Conservation (phyloP, 2,888 invertebrate species). For the Eucriotettix oculatus region DNA sequence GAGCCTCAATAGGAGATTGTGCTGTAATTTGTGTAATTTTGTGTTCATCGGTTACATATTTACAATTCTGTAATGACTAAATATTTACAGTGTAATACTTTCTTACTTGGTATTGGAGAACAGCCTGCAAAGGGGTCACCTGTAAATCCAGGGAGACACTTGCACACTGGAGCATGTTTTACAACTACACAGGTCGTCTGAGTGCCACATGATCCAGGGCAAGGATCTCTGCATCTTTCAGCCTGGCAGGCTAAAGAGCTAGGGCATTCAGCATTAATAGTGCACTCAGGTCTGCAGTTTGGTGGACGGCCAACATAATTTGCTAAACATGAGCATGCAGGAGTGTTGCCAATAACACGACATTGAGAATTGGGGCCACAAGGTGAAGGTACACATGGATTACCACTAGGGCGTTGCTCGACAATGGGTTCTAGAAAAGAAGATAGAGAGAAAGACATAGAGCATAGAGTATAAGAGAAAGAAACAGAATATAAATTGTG, state of each 20-base stretch:
- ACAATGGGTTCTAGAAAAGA: conserved; percentile 10
- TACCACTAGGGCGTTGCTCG: conserved; percentile 16
- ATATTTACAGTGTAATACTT: not conserved
- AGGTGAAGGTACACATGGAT: conserved; percentile 51
- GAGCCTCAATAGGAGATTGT: conserved; percentile 16
- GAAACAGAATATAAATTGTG: not conserved
- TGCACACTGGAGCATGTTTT: conserved; percentile 57
- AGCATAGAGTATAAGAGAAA: conserved; percentile 5
- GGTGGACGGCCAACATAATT: conserved; percentile 44
- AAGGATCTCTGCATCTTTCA: conserved; percentile 55
- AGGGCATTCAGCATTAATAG: conserved; percentile 34
- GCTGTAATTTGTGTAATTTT: conserved; percentile 2
- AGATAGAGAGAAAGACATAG: not conserved
- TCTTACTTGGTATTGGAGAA: conserved; percentile 17
- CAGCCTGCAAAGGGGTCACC: conserved; percentile 52
- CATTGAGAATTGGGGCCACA: conserved; percentile 41
- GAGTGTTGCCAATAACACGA: conserved; percentile 33
- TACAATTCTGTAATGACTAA: too few relatives aligned
- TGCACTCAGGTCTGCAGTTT: conserved; percentile 48
- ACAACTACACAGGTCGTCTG: conserved; percentile 39
- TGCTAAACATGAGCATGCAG: conserved; percentile 36
- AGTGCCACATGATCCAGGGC: conserved; percentile 44
- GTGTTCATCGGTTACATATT: not conserved
- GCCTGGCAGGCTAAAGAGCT: conserved; percentile 31
- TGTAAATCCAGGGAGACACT: conserved; percentile 38